Base-by-base conservation (phyloP, 2,113 vertebrate species). In the Leucosticte australis region DNA sequence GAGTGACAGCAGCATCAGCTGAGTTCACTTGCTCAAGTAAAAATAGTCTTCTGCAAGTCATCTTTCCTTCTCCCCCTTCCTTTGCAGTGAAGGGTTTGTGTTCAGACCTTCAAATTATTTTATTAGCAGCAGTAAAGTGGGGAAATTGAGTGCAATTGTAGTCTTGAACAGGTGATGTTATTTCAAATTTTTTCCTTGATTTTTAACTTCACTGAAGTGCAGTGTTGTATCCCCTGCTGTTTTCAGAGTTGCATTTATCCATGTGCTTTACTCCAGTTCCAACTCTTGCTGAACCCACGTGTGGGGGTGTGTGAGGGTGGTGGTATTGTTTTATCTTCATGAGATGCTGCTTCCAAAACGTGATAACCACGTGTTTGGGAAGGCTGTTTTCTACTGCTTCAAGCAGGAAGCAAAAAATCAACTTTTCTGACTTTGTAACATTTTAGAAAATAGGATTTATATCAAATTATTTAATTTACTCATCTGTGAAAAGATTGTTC, bases 201-300 rank as follows among this genome's bases (percentile, higher is more conserved):
- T 68, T 75, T 62, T 42, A 65, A 28, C 52, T 46, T 78, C 30
- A 22, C 3, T 65, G 50, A 47, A 47, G 30, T 26, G 13, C 41
- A 12, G n/a, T 22, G 14, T 11, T 28, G 10, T 17, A 5, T 27
- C 20, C 64, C 47, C 19, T 50, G 3, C 21, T 79, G 6, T 41
- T 84, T 77, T 19, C 37, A 49, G 82, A 47, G n/a, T 11, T 92
- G 59, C 7, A 7, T 83, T 80, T 83, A 3, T 62, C 47, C 1
- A 0, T 28, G 75, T 83, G n/a, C 37, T 82, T 11, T 74, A 9
- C 11, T 83, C 23, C 28, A 39, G 0, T 65, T 70, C 44, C n/a
- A 87, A 0, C 24, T 5, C 11, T 22, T 8, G 33, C 26, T 76
- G 67, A 52, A 28, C 26, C 20, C 4, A 0, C 2, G 6, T 49